Base-by-base conservation (phyloP, 2,113 vertebrate genomes). In the Mesoclemmys tuberculata region DNA sequence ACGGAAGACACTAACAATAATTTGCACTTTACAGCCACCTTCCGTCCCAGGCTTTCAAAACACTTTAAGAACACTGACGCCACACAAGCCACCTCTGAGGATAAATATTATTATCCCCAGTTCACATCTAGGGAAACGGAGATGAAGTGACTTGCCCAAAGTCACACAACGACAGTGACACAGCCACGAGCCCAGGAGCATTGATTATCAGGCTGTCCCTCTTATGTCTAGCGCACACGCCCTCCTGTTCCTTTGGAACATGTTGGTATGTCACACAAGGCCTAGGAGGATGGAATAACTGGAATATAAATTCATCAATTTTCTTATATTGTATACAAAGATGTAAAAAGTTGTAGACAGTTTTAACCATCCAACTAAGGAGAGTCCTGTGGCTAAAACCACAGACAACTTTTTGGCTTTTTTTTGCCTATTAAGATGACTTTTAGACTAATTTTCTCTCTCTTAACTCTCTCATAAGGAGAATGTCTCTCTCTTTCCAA, bases 61-160 rank as follows among this genome's bases (percentile, higher is more conserved):
- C 4, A 27, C 48, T 78, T 74, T 21, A 46, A 56, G 90, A 80
- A 48, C 88, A 61, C 2, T 8, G 1, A 48, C 80, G 77, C 52
- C 54, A 48, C 88, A 71, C 44, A 52, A 19, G 82, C 83, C 80
- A 80, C 89, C n/a, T 41, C 54, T 38, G 85, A 46, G 54, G 41
- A 68, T 52, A 46, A n/a, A 4, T 0, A 0, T n/a, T 46, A 3
- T 27, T 41, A 38, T 84, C 78, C 92, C 48, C 71, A 8, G 0
- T 0, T 58, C 1, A 49, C 46, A 80, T 48, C n/a, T 0, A 8
- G 44, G 89, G 80, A 91, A 90, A 80, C 58, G 82, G 80, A n/a
- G n/a, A 61, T 29, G 55, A 21, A 87, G 51, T 2, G n/a, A 85
- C 64, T 71, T 1, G 27, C n/a, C 93, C 92, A 35, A 26, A 90